phyloP scores from a whole-genome alignment of 2,797 vertebrate species.

The Sebastes itinus region DNA sequence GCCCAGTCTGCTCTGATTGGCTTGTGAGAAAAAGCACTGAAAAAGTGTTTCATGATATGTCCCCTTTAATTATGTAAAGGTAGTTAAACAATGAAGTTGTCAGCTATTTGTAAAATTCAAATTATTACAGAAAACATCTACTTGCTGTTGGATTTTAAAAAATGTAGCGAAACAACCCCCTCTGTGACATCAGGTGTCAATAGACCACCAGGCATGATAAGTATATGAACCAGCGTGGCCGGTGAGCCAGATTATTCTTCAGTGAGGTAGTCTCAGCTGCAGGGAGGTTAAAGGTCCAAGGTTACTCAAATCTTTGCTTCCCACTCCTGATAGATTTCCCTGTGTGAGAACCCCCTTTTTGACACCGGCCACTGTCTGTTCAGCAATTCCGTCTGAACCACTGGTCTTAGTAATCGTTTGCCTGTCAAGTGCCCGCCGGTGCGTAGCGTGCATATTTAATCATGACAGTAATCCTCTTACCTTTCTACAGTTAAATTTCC shows the following conservation, averaged over 20 bases:
- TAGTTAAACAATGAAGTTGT: background rate
- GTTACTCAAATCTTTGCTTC: constrained; percentile 47
- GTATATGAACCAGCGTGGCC: background rate
- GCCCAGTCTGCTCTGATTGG: too few species aligned
- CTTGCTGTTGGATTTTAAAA: background rate
- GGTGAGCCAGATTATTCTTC: background rate
- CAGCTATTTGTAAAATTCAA: background rate
- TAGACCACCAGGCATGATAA: background rate
- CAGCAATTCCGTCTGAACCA: constrained; percentile 50
- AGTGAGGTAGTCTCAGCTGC: constrained; percentile 2
- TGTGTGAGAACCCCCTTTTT: constrained; percentile 37
- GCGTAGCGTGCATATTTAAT: constrained; percentile 89
- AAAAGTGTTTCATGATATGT: background rate
- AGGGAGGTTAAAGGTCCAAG: constrained; percentile 10
- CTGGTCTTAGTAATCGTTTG: constrained; percentile 61
- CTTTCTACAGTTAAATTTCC: constrained; percentile 99
- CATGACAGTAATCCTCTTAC: constrained; percentile 97
- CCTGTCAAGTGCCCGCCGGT: constrained; percentile 75
- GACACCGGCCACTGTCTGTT: constrained; percentile 47
- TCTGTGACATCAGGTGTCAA: background rate
- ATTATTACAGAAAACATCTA: background rate
- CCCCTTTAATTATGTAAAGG: background rate
- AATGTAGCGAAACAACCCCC: background rate
- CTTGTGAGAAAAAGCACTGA: background rate
- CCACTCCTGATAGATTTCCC: constrained; percentile 32